phyloP scores from a whole-genome alignment of 2,113 vertebrate genomes.

The Ahaetulla prasina region DNA sequence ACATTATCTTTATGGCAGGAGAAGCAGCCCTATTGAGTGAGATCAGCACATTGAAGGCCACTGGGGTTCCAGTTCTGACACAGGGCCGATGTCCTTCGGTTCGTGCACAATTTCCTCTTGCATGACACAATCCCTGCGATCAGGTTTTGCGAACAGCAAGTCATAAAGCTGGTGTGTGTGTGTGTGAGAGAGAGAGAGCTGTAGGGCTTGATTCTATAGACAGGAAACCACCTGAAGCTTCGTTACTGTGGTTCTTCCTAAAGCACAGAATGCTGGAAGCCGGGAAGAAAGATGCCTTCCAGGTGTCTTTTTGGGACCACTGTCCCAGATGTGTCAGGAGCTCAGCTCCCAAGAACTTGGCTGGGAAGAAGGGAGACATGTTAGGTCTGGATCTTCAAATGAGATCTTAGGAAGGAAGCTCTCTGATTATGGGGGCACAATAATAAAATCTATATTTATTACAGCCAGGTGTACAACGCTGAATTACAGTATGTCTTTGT shows the following conservation, averaged over 20 bases:
- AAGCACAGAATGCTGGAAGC: neutral
- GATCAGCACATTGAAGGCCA: neutral
- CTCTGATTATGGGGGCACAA: neutral
- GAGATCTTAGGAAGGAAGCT: neutral
- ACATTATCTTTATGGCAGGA: neutral
- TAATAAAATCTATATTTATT: neutral
- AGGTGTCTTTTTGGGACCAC: neutral
- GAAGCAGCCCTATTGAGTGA: slow-evolving; percentile 1
- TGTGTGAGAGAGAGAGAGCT: no score
- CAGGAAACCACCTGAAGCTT: neutral
- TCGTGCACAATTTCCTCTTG: neutral
- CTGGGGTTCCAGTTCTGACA: slow-evolving; percentile 21
- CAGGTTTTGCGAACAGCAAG: neutral
- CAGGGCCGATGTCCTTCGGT: neutral
- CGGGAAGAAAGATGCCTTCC: neutral
- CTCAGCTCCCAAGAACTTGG: neutral
- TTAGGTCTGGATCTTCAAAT: neutral
- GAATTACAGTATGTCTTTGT: neutral
- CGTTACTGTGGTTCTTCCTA: neutral
- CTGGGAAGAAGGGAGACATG: neutral
- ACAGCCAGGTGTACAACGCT: neutral
- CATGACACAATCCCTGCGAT: neutral
- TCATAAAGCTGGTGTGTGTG: neutral
- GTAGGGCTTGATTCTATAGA: neutral
- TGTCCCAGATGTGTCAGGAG: neutral